These are phyloP conservation scores for Syrista parreyssii DNA, from an alignment of 2,888 invertebrate species.

Conservation along the genomic window DNA sequence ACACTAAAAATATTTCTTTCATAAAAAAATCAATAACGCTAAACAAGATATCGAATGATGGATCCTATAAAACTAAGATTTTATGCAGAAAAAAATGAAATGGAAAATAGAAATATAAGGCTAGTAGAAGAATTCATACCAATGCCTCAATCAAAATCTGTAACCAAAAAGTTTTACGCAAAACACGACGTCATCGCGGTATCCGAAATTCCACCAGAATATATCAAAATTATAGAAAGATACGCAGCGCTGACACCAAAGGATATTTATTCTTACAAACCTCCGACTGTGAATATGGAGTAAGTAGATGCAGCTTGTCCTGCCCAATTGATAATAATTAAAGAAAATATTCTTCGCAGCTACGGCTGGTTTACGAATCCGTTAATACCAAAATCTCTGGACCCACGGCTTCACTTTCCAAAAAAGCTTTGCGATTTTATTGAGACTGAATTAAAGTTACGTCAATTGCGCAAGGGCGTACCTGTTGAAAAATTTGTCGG, in stretches of 20 bases:
- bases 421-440: constrained; percentile 44
- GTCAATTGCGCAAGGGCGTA: constrained; percentile 36
- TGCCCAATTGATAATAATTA: background rate
- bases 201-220: constrained; percentile 40
- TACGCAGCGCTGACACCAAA: constrained; percentile 36
- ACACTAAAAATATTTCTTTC: background rate
- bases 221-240: constrained; percentile 45
- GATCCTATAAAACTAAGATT: constrained; percentile 50
- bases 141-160: constrained; percentile 32
- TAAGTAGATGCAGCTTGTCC: constrained; percentile 30
- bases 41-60: constrained; percentile 22
- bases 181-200: constrained; percentile 44
- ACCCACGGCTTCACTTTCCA: constrained; percentile 50
- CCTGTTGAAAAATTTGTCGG: constrained; percentile 44
- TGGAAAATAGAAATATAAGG: constrained; percentile 43
- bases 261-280: constrained; percentile 48
- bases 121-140: constrained; percentile 47
- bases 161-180: constrained; percentile 58
- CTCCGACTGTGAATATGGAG: constrained; percentile 56
- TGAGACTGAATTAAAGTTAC: constrained; percentile 43
- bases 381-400: constrained; percentile 41
- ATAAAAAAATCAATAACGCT: background rate
- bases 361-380: constrained; percentile 56
- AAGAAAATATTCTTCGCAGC: constrained; percentile 32
- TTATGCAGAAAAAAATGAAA: constrained; percentile 50